phyloP scores from a whole-genome alignment of 2,888 invertebrate species.

The Acheta domesticus region DNA sequence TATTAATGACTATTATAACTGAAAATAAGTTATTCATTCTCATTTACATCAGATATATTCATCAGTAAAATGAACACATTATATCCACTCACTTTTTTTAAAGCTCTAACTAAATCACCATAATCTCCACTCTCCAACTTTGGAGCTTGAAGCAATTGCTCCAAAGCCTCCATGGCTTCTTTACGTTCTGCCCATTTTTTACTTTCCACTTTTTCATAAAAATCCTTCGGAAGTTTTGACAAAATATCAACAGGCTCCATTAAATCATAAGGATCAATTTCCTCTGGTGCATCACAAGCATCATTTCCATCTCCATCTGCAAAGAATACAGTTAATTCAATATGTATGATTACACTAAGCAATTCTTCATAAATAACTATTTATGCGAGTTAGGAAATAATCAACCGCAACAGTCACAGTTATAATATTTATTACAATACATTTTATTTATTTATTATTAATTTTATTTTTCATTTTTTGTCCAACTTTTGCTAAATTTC shows the following conservation, averaged over 20 bases:
- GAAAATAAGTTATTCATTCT: too few species aligned
- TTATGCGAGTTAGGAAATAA: too few species aligned
- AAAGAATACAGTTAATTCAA: slow-evolving; percentile 19
- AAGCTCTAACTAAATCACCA: slow-evolving; percentile 77
- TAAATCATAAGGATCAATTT: slow-evolving; percentile 86
- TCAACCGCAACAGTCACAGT: too few species aligned
- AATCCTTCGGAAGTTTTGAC: slow-evolving; percentile 89
- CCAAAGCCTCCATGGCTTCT: slow-evolving; percentile 81
- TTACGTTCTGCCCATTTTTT: slow-evolving; percentile 97
- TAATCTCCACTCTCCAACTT: slow-evolving; percentile 91
- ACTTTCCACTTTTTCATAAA: slow-evolving; percentile 88
- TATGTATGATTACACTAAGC: background rate
- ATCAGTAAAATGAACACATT: too few species aligned
- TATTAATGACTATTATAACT: too few species aligned
- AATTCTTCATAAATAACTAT: too few species aligned
- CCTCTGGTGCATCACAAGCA: slow-evolving; percentile 52
- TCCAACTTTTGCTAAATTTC: too few species aligned
- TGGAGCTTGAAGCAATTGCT: slow-evolving; percentile 72
- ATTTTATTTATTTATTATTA: too few species aligned
- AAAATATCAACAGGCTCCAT: slow-evolving; percentile 90
- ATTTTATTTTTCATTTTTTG: too few species aligned
- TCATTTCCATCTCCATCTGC: slow-evolving; percentile 57
- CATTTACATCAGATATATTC: too few species aligned
- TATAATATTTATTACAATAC: too few species aligned
- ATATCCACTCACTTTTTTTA: slow-evolving; percentile 70